These are phyloP conservation scores for Pogonus chalceus DNA, from an alignment of 1,140 invertebrate genomes.

Conservation along the genomic window DNA sequence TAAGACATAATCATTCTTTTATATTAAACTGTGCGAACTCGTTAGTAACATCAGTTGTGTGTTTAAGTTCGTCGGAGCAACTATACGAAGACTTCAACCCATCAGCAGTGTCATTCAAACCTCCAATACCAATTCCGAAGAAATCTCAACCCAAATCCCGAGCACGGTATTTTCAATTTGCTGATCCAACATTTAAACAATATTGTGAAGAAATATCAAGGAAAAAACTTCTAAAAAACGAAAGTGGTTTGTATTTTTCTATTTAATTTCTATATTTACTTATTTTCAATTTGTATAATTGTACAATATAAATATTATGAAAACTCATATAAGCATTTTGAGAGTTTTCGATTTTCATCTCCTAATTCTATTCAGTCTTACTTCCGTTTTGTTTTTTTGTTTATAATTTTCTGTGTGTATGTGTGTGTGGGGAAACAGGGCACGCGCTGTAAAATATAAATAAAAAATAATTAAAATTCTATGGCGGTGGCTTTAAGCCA, in stretches of 20 bases:
- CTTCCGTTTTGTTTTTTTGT: too few species aligned
- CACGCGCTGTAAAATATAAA: too few species aligned
- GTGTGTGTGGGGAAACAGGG: too few species aligned
- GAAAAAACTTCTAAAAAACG: neutral
- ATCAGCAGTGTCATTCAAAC: constrained; percentile 54
- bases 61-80: constrained; percentile 37
- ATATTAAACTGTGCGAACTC: neutral
- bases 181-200: constrained; percentile 20
- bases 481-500: too few species aligned
- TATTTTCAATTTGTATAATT: too few species aligned
- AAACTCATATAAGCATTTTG: too few species aligned
- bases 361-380: too few species aligned
- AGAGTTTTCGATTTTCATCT: too few species aligned
- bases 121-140: constrained; percentile 45
- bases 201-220: constrained; percentile 16
- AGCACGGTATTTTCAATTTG: constrained; percentile 16
- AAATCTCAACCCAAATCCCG: constrained; percentile 28
- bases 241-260: neutral
- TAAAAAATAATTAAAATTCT: too few species aligned
- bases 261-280: neutral
- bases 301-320: too few species aligned
- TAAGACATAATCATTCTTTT: constrained; percentile 9
- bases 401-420: too few species aligned
- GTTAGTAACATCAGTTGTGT: constrained; percentile 15
- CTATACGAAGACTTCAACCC: constrained; percentile 49